A percentile compares a stretch with the other conserved stretches of the same genome.
These are phyloP conservation scores for Montipora efflorescens DNA, from an alignment of 64 coral and sea anemone genomes.

Conservation along the genomic window DNA sequence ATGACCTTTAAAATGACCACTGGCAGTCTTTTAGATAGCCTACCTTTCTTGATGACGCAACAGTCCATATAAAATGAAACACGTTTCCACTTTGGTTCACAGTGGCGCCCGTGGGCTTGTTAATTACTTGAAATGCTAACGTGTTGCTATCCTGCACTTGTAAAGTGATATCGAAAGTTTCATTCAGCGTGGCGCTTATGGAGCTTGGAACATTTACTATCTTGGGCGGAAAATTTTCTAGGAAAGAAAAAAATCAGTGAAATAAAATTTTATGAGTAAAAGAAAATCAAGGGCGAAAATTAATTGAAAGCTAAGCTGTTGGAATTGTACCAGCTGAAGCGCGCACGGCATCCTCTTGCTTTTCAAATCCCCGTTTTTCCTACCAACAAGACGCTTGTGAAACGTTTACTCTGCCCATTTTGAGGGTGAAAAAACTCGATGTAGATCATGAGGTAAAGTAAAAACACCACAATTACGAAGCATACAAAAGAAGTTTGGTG, in stretches of 20 bases:
- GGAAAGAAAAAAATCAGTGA: not conserved
- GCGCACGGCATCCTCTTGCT: not conserved
- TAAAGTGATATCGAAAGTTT: not conserved
- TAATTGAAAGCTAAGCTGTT: not conserved
- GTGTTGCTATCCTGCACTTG: not conserved
- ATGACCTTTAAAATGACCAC: not conserved
- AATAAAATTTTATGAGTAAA: not conserved
- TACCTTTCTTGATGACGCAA: slow-evolving; percentile 36
- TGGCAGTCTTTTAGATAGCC: not conserved
- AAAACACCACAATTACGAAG: no score
- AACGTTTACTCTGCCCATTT: no score
- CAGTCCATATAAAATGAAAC: not conserved
- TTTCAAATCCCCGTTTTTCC: no score
- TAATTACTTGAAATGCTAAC: not conserved
- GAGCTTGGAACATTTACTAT: not conserved
- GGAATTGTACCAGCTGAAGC: not conserved
- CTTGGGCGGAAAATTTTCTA: slow-evolving; percentile 67
- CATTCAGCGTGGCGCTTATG: slow-evolving; percentile 10
- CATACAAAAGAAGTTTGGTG: no score
- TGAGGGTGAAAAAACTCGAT: no score
- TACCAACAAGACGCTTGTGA: no score
- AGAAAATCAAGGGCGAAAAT: not conserved
- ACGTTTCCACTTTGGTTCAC: not conserved
- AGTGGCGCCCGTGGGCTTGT: not conserved
- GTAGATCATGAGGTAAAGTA: no score